A percentile compares a stretch with the other conserved stretches of the same genome.
Evolutionary conservation across 1,140 invertebrate species (phyloP).

Genomic region (Mamestra configurata): DNA sequence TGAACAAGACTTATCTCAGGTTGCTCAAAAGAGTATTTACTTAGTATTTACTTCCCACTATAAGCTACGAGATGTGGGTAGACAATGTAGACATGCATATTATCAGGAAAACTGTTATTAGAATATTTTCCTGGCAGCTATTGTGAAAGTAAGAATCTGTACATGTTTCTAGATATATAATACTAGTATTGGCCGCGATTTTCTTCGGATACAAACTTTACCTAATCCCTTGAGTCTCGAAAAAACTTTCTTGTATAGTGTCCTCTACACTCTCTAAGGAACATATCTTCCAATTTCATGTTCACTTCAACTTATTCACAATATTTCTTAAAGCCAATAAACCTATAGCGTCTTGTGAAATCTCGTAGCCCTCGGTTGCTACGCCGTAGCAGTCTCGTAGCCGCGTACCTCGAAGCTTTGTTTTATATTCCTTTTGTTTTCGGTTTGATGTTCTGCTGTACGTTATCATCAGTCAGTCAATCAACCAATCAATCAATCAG

Average conservation of each 20-base stretch:
- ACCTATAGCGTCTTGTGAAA: background rate
- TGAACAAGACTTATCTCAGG: background rate
- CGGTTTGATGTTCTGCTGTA: too few relatives aligned
- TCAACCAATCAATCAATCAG: too few relatives aligned
- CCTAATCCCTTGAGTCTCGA: background rate
- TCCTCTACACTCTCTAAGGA: background rate
- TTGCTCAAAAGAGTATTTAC: background rate
- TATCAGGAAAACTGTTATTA: background rate
- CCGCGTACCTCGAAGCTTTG: too few relatives aligned
- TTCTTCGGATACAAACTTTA: background rate
- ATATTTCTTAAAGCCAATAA: background rate
- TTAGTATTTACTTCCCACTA: background rate
- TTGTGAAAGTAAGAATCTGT: background rate
- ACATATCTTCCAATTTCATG: too few relatives aligned
- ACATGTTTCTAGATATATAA: background rate
- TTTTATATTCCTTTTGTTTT: too few relatives aligned
- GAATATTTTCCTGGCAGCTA: background rate
- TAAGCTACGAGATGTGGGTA: background rate
- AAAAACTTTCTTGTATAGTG: background rate
- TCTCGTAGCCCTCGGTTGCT: background rate
- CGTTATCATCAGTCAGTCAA: too few relatives aligned
- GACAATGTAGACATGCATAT: background rate
- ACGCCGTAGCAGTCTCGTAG: background rate
- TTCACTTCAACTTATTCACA: too few relatives aligned
- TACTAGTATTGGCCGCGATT: background rate